Conservation (phyloP, 1,140 invertebrate species). For the Periplaneta americana region DNA sequence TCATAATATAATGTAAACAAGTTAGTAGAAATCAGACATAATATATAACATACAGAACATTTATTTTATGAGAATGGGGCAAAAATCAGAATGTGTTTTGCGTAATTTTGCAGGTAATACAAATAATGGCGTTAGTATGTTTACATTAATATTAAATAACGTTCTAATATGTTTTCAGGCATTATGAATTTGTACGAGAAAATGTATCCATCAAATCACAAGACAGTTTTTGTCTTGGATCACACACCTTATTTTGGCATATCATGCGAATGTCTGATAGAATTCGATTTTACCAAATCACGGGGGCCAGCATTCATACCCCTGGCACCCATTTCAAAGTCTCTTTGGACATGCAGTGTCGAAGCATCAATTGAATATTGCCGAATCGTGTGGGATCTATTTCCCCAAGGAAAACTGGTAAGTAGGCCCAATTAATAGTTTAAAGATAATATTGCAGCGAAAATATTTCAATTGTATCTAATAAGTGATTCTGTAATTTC, state of each 20-base stretch:
- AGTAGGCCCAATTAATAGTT: constrained; percentile 13
- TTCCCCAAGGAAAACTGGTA: constrained; percentile 82
- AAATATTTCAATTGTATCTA: no score
- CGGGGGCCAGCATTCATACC: constrained; percentile 64
- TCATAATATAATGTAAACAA: no score
- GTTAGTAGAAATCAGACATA: no score
- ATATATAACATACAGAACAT: no score
- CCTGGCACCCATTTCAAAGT: constrained; percentile 76
- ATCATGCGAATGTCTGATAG: constrained; percentile 78
- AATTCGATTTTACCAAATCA: constrained; percentile 80
- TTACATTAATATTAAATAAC: no score
- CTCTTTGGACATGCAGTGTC: constrained; percentile 90
- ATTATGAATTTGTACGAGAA: constrained; percentile 23
- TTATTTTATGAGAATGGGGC: no score
- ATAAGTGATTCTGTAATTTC: neutral
- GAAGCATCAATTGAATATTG: constrained; percentile 94
- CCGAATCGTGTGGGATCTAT: constrained; percentile 93
- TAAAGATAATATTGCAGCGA: no score
- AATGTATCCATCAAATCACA: constrained; percentile 71
- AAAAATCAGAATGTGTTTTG: no score
- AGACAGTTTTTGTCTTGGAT: constrained; percentile 92
- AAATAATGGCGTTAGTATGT: no score
- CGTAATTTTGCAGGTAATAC: no score
- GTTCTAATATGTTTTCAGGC: no score
- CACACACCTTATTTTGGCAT: constrained; percentile 85